A percentile compares a stretch with the other conserved stretches of the same genome.
Conservation (phyloP, 2,888 invertebrate species). For the Oasisia sp. region DNA sequence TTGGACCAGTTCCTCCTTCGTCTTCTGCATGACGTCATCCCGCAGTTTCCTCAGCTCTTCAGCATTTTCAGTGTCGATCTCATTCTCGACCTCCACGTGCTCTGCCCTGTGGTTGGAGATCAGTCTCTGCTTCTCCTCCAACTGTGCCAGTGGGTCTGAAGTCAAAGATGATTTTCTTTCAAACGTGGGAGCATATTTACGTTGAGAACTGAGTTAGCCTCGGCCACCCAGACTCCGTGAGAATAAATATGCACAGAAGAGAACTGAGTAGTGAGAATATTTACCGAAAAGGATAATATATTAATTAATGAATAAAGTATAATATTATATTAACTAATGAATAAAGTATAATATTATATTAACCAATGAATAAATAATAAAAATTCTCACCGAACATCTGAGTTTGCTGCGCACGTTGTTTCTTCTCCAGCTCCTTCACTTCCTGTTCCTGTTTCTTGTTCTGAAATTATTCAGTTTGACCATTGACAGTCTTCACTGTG, state of each 20-base stretch:
- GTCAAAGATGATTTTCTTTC: not conserved
- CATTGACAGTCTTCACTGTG: not conserved
- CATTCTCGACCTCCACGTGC: conserved; percentile 50
- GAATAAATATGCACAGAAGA: too few species aligned
- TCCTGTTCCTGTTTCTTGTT: conserved; percentile 54
- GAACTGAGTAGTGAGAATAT: too few species aligned
- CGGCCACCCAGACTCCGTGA: too few species aligned
- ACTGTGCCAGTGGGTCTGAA: conserved; percentile 53
- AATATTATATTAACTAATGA: too few species aligned
- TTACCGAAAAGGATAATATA: too few species aligned
- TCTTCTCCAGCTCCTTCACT: conserved; percentile 49
- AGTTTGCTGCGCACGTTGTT: conserved; percentile 47
- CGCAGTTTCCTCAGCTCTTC: conserved; percentile 50
- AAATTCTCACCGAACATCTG: not conserved
- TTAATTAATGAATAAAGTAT: too few species aligned
- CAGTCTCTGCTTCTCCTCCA: conserved; percentile 48
- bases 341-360: too few species aligned
- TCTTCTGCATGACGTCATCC: conserved; percentile 45
- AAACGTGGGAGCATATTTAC: not conserved
- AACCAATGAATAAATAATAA: too few species aligned
- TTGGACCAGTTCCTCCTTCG: conserved; percentile 44
- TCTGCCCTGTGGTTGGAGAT: conserved; percentile 55
- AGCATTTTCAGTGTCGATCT: conserved; percentile 56
- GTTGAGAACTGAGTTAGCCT: not conserved
- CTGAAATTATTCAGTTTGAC: conserved; percentile 37